Conservation (phyloP, 2,113 vertebrate genomes). For the Myrmecophaga tridactyla region DNA sequence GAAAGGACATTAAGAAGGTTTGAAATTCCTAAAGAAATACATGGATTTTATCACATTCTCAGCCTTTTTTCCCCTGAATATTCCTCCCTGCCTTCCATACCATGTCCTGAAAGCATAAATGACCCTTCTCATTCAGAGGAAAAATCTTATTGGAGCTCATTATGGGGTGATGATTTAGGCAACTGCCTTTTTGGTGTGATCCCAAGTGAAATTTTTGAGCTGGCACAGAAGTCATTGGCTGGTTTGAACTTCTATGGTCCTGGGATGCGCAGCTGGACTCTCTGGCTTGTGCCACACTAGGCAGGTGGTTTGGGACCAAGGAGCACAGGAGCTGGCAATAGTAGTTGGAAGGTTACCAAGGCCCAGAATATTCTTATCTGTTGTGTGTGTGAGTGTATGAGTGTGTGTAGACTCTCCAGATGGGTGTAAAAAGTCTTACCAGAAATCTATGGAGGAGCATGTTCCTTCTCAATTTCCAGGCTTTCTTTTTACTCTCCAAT, state of each 20-base stretch:
- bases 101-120: neutral
- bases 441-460: neutral
- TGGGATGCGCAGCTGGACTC: constrained; percentile 22
- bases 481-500: neutral
- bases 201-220: constrained; percentile 28
- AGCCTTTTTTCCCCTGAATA: neutral
- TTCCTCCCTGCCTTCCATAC: neutral
- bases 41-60: neutral
- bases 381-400: neutral
- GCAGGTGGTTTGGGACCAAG: constrained; percentile 50
- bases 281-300: constrained; percentile 6
- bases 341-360: constrained; percentile 33
- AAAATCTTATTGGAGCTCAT: neutral
- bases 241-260: neutral
- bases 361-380: neutral
- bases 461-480: neutral
- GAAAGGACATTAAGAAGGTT: neutral
- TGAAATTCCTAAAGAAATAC: neutral
- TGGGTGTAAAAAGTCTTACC: neutral
- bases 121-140: neutral
- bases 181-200: constrained; percentile 22
- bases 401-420: neutral
- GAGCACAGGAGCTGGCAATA: neutral
- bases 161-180: constrained; percentile 27
- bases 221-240: constrained; percentile 45